Evolutionary conservation across 53 echinoderm and acorn worm species (phyloP), one percentile per base, ranked within the genome.

Genomic region (Crossaster papposus): DNA sequence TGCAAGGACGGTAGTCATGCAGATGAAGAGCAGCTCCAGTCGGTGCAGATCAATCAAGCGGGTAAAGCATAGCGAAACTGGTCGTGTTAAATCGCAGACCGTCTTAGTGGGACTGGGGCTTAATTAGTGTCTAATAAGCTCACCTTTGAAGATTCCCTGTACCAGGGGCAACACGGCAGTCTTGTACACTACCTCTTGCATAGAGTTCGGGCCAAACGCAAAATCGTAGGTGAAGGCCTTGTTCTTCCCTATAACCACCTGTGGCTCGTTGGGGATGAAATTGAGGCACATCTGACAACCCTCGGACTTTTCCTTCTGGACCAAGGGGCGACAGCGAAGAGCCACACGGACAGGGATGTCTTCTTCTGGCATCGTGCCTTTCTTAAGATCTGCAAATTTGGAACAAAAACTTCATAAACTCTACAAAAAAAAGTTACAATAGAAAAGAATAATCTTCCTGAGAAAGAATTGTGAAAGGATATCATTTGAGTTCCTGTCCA

Each of bases 151-250:
- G 24, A 98, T 90, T 14, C 98, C 98, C 24, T 96, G 92, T 13
- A 98, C 96, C 8, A 98, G 93, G 31, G 90, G 85, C 17, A 36
- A 54, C 12, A 97, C 94, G 14, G 88, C 93, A 53, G 88, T 90
- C 50, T 77, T 80, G 74, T 93, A 96, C 52, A 98, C 93, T 18
- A 70, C 20, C 34, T 94, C 83, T 79, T 98, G 98, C 7, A 81
- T 38, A 14, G 90, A 88, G n/a, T 94, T 79, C 10, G 96, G 81
- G 30, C 93, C 91, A 33, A 94, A 98, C 24, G 84, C 96, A 88
- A 88, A 98, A 87, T 98, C 98, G 65, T 94, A 98, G 22, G 98
- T 98, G 84, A 98, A 98, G 4, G 98, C 96, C 76, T 98, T 98
- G 89, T 96, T 89, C 86, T 93, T 96, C 11, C 98, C 98, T n/a